These are phyloP conservation scores for Cricetomys ansorgei DNA, from an alignment of 2,113 vertebrate genomes.

Conservation along the genomic window DNA sequence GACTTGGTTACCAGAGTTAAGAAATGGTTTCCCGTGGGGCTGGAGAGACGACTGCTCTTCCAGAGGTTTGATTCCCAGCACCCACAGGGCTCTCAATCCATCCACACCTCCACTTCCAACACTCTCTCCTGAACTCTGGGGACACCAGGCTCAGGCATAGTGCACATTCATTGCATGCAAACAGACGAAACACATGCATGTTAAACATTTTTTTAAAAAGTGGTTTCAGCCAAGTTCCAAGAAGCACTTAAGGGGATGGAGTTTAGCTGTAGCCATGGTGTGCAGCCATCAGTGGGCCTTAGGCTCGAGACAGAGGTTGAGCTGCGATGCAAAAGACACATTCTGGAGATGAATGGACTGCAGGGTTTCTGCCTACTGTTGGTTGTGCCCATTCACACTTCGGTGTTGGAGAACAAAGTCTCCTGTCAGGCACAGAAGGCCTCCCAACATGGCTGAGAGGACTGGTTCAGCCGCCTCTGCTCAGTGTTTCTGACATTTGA, in stretches of 20 bases:
- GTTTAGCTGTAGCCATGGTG: neutral
- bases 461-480: neutral
- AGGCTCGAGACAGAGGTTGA: neutral
- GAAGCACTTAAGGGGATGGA: neutral
- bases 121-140: neutral
- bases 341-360: no score
- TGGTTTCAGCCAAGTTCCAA: neutral
- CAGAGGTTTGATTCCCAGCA: neutral
- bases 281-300: fast-evolving
- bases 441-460: neutral
- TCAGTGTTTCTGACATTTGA: neutral
- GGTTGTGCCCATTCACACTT: neutral
- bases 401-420: neutral
- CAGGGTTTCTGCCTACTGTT: neutral
- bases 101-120: neutral
- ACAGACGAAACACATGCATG: neutral
- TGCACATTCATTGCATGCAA: neutral
- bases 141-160: neutral
- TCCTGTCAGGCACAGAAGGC: neutral
- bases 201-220: no score
- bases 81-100: neutral
- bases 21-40: neutral
- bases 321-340: fast-evolving
- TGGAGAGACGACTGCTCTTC: no score
- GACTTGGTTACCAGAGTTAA: neutral